phyloP scores from a whole-genome alignment of 2,113 vertebrate species.

The Megaleporinus macrocephalus region DNA sequence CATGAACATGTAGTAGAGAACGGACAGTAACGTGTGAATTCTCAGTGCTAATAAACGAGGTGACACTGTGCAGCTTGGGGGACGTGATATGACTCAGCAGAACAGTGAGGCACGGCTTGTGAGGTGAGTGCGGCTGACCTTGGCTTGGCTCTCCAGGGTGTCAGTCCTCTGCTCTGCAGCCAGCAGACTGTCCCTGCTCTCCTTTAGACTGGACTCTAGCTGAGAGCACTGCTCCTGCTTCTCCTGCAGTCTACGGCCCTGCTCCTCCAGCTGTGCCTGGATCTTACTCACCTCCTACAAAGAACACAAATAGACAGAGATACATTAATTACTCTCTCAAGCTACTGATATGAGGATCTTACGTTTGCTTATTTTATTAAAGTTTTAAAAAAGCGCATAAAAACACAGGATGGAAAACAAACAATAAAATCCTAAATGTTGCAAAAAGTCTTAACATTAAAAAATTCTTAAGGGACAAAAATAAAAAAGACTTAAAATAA shows the following conservation, averaged over 20 bases:
- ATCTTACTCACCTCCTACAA: slow-evolving; percentile 89
- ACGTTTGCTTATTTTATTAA: too few species aligned
- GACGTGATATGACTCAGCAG: not conserved
- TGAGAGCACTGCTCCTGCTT: slow-evolving; percentile 88
- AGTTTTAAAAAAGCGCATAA: too few species aligned
- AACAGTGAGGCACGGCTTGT: not conserved
- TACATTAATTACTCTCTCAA: too few species aligned
- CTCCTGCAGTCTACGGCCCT: slow-evolving; percentile 82
- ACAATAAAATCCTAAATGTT: too few species aligned
- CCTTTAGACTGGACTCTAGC: slow-evolving; percentile 87
- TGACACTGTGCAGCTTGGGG: not conserved
- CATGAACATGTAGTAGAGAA: not conserved
- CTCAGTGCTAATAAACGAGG: not conserved
- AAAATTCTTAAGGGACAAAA: too few species aligned
- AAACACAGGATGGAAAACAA: too few species aligned
- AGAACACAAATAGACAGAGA: slow-evolving; percentile 19
- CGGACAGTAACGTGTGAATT: not conserved
- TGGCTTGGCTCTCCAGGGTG: slow-evolving; percentile 84
- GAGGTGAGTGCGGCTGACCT: slow-evolving; percentile 77
- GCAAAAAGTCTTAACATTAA: too few species aligned
- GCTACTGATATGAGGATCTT: too few species aligned
- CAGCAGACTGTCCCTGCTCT: slow-evolving; percentile 88
- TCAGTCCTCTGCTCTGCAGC: slow-evolving; percentile 87
- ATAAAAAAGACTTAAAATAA: too few species aligned
- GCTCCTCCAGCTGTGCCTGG: slow-evolving; percentile 84